A percentile compares a stretch with the other conserved stretches of the same genome.
Conservation (phyloP, 2,888 invertebrate genomes). For the Macrostomum cliftonense region DNA sequence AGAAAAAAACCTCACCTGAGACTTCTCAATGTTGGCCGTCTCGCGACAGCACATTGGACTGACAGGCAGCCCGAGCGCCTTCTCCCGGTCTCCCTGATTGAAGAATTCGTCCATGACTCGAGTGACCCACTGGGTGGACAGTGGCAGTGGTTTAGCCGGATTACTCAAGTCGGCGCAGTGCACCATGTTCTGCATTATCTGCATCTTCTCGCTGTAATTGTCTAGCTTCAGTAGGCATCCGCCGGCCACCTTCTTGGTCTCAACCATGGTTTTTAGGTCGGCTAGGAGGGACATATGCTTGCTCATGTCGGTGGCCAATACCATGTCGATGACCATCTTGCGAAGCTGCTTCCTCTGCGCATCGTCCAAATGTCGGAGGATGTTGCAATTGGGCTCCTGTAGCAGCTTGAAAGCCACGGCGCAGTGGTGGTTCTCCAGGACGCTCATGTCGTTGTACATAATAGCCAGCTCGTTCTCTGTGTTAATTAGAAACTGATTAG, state of each 20-base stretch:
- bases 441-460: constrained; percentile 99
- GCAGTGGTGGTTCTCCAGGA: constrained; percentile 94
- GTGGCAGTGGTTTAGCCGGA: constrained; percentile 65
- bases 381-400: constrained; percentile 80
- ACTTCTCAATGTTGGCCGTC: constrained; percentile 88
- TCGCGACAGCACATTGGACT: constrained; percentile 97
- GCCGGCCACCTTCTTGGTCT: constrained; percentile 83
- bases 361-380: constrained; percentile 74
- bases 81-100: constrained; percentile 85
- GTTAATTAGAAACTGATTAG: constrained; percentile 96
- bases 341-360: constrained; percentile 59
- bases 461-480: constrained; percentile 89
- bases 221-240: constrained; percentile 75
- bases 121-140: constrained; percentile 82
- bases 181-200: constrained; percentile 92
- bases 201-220: constrained; percentile 95
- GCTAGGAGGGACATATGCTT: constrained; percentile 97
- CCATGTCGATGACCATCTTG: constrained; percentile 99
- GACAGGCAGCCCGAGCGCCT: constrained; percentile 82
- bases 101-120: constrained; percentile 97
- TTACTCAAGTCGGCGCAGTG: constrained; percentile 97
- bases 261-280: constrained; percentile 97
- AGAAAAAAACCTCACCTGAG: constrained; percentile 54
- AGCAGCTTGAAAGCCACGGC: constrained; percentile 96
- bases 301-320: constrained; percentile 97